Evolutionary conservation across 2,113 vertebrate genomes (phyloP), one percentile per base, ranked within the genome.

Genomic region (Grantiella picta): DNA sequence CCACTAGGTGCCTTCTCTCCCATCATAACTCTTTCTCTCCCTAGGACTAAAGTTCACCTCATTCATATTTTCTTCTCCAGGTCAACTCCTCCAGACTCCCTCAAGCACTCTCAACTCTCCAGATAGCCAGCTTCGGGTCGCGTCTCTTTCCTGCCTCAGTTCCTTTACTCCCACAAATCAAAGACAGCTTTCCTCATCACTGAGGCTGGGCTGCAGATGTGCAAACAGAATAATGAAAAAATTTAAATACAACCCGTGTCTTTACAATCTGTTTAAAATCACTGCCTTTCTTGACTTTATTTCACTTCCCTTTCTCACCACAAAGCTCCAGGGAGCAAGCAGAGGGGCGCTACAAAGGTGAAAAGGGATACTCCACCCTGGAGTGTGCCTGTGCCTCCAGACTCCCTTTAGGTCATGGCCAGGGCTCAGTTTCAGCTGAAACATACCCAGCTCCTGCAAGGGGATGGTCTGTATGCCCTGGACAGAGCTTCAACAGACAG

Each of bases 211-310:
- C 36, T 65, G 36, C 2, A 0, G 42, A 70, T 1, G 8, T 7
- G 8, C 40, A 65, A 83, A 57, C 8, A 0, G 1, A 2, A 9
- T 31, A 27, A 42, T n/a, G n/a, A 47, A 47, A 47, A 9, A 1
- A 5, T 7, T 72, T 13, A 42, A 83, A 73, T 8, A 49, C 7
- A 59, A 19, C 8, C 24, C 5, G 1, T 7, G 20, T n/a, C 53
- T 79, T 79, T 42, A 44, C 20, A 71, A 87, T 42, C 25, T 59
- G 29, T 50, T 53, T 38, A 80, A 53, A 93, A 53, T 17, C 0
- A 54, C 21, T 68, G 27, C 1, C 38, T 64, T 80, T 42, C 59
- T 49, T 8, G 1, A 22, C 33, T 76, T 68, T 0, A 3, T 14
- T 92, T 72, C 40, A 63, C 35, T 60, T 45, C 31, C 49, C 16